A percentile compares a stretch with the other conserved stretches of the same genome.
Evolutionary conservation across 2,888 invertebrate species (phyloP).

Genomic region (Drosophila merina): DNA sequence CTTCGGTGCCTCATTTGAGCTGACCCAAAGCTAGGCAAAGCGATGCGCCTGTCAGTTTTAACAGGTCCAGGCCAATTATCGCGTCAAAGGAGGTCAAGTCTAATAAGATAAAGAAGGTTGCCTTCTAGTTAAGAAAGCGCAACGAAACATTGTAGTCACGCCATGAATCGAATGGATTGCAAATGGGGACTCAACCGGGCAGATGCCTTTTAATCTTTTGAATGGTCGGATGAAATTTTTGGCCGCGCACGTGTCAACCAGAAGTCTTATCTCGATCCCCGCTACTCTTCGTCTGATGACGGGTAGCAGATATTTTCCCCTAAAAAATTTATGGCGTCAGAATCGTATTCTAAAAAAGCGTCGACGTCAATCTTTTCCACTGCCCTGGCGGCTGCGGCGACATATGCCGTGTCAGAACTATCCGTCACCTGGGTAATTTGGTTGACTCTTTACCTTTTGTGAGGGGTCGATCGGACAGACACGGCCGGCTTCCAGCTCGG

Average conservation of each 20-base stretch:
- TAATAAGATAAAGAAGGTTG: constrained; percentile 9
- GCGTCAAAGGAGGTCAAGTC: constrained; percentile 5
- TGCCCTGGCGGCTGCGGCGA: too few relatives aligned
- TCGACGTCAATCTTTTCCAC: too few relatives aligned
- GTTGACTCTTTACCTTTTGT: neutral
- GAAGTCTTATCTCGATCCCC: neutral
- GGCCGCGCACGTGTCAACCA: constrained; percentile 5
- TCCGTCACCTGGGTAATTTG: too few relatives aligned
- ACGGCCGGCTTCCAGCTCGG: neutral
- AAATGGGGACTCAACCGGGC: neutral
- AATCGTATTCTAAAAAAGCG: too few relatives aligned
- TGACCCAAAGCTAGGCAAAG: constrained; percentile 16
- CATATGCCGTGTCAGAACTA: too few relatives aligned
- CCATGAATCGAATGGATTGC: neutral
- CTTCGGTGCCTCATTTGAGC: constrained; percentile 22
- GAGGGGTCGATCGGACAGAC: neutral
- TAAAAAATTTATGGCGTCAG: too few relatives aligned
- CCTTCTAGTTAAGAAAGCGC: constrained; percentile 2
- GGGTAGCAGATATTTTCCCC: too few relatives aligned
- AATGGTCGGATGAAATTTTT: constrained; percentile 11
- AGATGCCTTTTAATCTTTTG: neutral
- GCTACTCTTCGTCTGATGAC: too few relatives aligned
- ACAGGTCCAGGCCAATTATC: constrained; percentile 3
- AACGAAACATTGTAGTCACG: neutral
- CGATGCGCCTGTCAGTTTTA: constrained; percentile 13